Conservation (phyloP, 2,113 vertebrate species). For the Leptobrachium ailaonicum region DNA sequence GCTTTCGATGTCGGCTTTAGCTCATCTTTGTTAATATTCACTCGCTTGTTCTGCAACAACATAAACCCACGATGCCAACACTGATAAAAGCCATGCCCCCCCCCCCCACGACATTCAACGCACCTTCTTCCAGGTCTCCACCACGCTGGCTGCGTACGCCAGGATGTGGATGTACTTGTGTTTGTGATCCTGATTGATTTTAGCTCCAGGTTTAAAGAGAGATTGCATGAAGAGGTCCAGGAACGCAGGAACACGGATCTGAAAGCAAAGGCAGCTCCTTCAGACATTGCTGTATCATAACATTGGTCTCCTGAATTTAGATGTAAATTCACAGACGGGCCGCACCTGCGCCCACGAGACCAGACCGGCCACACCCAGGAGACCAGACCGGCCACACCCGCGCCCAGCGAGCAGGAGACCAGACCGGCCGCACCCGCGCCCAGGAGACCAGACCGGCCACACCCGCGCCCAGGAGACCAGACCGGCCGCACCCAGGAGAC, state of each 20-base stretch:
- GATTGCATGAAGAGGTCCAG: constrained; percentile 98
- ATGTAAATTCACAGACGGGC: too few relatives aligned
- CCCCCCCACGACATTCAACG: not conserved
- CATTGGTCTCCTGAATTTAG: too few relatives aligned
- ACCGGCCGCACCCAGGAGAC: not conserved
- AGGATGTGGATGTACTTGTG: constrained; percentile 98
- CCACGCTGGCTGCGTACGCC: constrained; percentile 94
- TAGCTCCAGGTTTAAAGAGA: constrained; percentile 93
- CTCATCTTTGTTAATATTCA: constrained; percentile 97
- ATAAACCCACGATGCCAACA: constrained; percentile 1
- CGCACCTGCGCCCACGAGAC: too few relatives aligned
- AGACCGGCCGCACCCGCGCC: too few relatives aligned
- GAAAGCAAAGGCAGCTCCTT: not conserved
- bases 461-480: too few relatives aligned
- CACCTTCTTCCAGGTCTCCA: constrained; percentile 98
- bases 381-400: too few relatives aligned
- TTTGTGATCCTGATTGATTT: constrained; percentile 98
- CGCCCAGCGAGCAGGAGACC: too few relatives aligned
- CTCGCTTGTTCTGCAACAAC: constrained; percentile 84
- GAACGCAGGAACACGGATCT: constrained; percentile 96
- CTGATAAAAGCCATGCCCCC: not conserved
- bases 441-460: too few relatives aligned
- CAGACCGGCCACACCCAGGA: too few relatives aligned
- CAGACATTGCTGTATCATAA: too few relatives aligned
- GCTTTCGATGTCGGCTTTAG: constrained; percentile 95